A percentile compares a stretch with the other conserved stretches of the same genome.
phyloP scores from a whole-genome alignment of 2,113 vertebrate genomes.

The Hemiprocne comata region DNA sequence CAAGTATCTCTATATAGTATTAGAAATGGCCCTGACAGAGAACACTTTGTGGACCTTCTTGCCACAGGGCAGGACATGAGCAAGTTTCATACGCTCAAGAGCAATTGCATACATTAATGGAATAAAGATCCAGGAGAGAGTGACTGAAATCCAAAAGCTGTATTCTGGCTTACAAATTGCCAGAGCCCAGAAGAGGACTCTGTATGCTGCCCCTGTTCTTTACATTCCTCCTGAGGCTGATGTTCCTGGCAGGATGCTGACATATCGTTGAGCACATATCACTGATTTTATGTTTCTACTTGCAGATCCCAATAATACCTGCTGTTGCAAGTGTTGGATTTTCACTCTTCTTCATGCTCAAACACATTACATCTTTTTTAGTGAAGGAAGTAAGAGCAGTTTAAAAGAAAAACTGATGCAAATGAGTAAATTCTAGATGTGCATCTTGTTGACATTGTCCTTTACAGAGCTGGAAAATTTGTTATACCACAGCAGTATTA shows the following conservation, averaged over 20 bases:
- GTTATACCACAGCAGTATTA: not conserved
- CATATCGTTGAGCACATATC: fast-evolving
- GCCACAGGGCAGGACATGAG: not conserved
- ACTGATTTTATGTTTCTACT: not conserved
- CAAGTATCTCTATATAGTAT: not conserved
- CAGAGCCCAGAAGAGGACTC: not conserved
- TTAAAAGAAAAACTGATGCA: not conserved
- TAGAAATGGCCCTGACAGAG: not conserved
- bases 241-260: not conserved
- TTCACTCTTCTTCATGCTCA: not conserved
- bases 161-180: not conserved
- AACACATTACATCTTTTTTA: not conserved
- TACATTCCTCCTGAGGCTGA: not conserved
- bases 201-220: not conserved
- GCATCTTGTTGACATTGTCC: not conserved
- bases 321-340: not conserved
- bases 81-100: not conserved
- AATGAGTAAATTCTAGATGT: not conserved
- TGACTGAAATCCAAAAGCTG: not conserved
- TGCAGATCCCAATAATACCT: not conserved
- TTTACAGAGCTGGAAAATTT: not conserved
- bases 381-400: not conserved
- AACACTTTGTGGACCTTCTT: not conserved
- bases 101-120: not conserved
- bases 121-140: not conserved